phyloP scores from a whole-genome alignment of 2,888 invertebrate species.

The Brachypterus glaber region DNA sequence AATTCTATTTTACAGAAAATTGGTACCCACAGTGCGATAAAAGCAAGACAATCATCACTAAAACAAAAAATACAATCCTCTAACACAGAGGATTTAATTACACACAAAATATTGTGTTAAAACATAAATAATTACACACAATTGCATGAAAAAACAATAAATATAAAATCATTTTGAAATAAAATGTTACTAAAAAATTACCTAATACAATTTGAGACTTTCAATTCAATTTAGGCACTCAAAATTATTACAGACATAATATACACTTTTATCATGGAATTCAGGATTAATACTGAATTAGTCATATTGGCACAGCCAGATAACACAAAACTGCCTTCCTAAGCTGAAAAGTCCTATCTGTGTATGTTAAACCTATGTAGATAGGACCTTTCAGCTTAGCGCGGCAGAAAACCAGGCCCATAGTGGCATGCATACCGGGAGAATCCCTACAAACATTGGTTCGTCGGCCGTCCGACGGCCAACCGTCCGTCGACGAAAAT shows the following conservation, averaged over 20 bases:
- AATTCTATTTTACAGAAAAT: conserved; percentile 21
- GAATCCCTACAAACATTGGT: too few species aligned
- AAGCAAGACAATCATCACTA: conserved; percentile 24
- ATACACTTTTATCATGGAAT: neutral
- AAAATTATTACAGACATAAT: conserved; percentile 1
- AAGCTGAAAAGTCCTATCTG: too few species aligned
- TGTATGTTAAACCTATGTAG: too few species aligned
- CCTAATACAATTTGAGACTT: conserved; percentile 19
- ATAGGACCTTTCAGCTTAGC: too few species aligned
- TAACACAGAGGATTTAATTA: conserved; percentile 24
- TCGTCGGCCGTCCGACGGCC: too few species aligned
- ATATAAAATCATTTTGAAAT: conserved; percentile 24
- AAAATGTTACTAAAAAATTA: conserved; percentile 16
- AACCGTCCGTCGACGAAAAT: too few species aligned
- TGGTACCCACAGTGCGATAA: conserved; percentile 28
- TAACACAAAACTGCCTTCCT: too few species aligned
- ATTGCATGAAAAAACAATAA: conserved; percentile 28
- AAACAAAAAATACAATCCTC: conserved; percentile 20
- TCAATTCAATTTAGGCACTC: conserved; percentile 7
- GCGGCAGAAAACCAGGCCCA: too few species aligned
- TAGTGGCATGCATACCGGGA: too few species aligned
- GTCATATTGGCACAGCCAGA: too few species aligned
- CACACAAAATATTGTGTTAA: conserved; percentile 30
- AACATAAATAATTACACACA: conserved; percentile 25
- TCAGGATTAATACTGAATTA: too few species aligned